Conservation (phyloP, 2,888 invertebrate species). For the Nemotelus nigrinus region DNA sequence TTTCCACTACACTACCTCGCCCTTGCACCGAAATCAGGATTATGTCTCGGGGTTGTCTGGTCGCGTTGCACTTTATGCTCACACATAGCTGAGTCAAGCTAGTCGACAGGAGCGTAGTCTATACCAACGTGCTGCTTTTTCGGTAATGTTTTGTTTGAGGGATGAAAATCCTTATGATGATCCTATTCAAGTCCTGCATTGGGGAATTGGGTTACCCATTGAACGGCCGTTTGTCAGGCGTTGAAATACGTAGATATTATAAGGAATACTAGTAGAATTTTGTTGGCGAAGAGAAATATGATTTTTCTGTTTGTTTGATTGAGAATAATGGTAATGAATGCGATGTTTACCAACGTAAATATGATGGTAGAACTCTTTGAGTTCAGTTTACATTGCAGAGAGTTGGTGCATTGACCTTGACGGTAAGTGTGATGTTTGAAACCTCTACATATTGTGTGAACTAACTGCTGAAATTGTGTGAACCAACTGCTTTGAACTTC, state of each 20-base stretch:
- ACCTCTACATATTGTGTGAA: no score
- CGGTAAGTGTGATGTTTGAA: no score
- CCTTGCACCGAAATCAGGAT: conserved; percentile 14
- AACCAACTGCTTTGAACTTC: no score
- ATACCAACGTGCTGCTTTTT: conserved; percentile 17
- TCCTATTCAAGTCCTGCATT: conserved; percentile 41
- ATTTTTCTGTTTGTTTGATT: no score
- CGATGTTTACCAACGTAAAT: no score
- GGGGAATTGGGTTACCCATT: conserved; percentile 29
- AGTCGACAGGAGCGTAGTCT: conserved; percentile 2
- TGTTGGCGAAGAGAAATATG: no score
- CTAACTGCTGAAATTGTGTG: no score
- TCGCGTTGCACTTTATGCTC: conserved; percentile 10
- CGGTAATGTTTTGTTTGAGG: conserved; percentile 38
- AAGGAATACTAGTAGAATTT: not conserved
- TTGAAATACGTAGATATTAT: not conserved
- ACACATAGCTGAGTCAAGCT: not conserved
- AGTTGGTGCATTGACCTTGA: no score
- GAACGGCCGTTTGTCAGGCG: conserved; percentile 11
- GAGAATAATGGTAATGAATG: no score
- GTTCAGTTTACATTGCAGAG: no score
- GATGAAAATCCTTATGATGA: conserved; percentile 34
- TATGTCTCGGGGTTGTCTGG: conserved; percentile 40
- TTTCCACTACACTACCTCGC: not conserved
- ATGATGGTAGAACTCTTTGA: no score